Percentiles rank a stretch among this genome's conserved stretches.
Conservation (phyloP, 2,113 vertebrate species). For the Apodemus speciosus region DNA sequence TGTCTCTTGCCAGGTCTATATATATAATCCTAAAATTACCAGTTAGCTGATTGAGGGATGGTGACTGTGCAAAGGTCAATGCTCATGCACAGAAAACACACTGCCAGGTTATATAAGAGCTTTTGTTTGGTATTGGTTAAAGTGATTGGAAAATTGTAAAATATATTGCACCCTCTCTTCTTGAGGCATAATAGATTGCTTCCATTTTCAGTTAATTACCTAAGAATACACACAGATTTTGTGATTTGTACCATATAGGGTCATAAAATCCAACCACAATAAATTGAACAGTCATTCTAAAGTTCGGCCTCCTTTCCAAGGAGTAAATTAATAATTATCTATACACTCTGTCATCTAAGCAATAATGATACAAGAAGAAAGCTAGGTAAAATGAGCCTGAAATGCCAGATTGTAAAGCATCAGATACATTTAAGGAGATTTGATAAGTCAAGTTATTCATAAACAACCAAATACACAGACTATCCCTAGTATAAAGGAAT, state of each 20-base stretch:
- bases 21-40: background rate
- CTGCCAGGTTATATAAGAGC: background rate
- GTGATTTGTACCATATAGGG: background rate
- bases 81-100: background rate
- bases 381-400: conserved; percentile 12
- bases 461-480: background rate
- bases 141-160: conserved; percentile 42
- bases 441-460: background rate
- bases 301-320: background rate
- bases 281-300: background rate
- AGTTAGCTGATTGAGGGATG: background rate
- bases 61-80: conserved; percentile 42
- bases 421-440: conserved; percentile 16
- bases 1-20: background rate
- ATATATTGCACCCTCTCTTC: background rate
- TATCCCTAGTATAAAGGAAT: background rate
- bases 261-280: conserved; percentile 6
- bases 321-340: background rate
- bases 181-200: background rate
- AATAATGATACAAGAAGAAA: background rate
- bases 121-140: background rate
- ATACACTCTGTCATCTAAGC: background rate
- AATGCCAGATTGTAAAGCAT: conserved; percentile 5
- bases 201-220: conserved; percentile 34
- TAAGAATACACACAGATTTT: background rate